Base-by-base conservation (phyloP, 2,113 vertebrate genomes). In the Canis aureus region DNA sequence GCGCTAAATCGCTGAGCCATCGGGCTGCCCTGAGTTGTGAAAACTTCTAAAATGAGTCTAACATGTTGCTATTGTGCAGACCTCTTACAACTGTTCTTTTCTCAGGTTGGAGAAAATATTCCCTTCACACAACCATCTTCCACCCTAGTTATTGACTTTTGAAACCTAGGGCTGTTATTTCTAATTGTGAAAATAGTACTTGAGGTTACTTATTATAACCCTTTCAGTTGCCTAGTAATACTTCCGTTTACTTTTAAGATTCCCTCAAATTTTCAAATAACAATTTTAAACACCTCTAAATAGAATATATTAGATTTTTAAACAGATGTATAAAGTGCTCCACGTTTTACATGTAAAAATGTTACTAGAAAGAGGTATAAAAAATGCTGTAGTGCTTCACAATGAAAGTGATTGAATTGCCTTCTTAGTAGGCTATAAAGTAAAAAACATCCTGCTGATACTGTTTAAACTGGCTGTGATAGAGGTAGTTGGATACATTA, bases 281-380 rank as follows among this genome's bases (percentile, higher is more conserved):
- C 62, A 87, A 89, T 84, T 94, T 86, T 83, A 94, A 95, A 94
- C 22, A 60, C 55, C 69, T 97, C 92, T 91, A 94, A 96, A 60
- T 91, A 89, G 93, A 97, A 78, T 85, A 74, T 53, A 89, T 95
- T 91, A 20, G 57, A 43, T 73, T 93, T 97, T 91, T 87, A 89
- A 97, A 91, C 83, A 96, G 88, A 59, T 9, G 43, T 35, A 49
- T 84, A 73, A 64, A 92, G 67, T 88, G 84, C 35, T 94, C 91
- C 55, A 88, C 84, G 92, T 97, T 97, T 76, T 96, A 64, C 76
- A 92, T 91, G 69, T 89, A 71, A 95, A 96, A 94, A 94, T 78
- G 29, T 69, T 84, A 32, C 89, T 96, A 90, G 92, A 86, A 35
- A 91, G 80, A 89, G n/a, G 35, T 80, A 60, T 85, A 71, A 95